Percentiles rank a stretch among this genome's conserved stretches.
Evolutionary conservation across 2,888 invertebrate species (phyloP).

Genomic region (Apotomis turbidana): DNA sequence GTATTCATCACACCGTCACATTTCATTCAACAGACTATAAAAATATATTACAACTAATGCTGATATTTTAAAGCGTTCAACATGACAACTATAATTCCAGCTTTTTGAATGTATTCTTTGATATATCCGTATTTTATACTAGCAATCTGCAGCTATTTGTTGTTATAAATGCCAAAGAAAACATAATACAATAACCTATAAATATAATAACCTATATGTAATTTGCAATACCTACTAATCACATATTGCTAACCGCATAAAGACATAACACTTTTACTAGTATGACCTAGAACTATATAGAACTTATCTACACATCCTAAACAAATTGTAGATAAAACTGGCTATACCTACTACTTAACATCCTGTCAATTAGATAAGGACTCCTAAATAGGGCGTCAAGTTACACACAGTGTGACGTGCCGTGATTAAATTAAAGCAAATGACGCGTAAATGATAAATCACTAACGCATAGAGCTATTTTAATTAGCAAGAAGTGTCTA

Average conservation of each 20-base stretch:
- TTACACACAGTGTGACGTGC: constrained; percentile 30
- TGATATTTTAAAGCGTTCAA: no score
- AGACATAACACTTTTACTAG: not conserved
- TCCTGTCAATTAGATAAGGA: constrained; percentile 37
- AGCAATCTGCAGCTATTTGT: no score
- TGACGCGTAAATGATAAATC: constrained; percentile 23
- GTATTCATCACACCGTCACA: no score
- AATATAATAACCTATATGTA: no score
- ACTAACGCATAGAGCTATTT: not conserved
- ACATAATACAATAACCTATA: no score
- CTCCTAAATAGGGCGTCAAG: constrained; percentile 26
- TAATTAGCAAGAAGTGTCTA: constrained; percentile 16
- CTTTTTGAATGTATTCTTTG: no score
- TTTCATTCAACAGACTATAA: no score
- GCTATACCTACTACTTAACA: constrained; percentile 25
- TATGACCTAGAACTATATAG: constrained; percentile 11
- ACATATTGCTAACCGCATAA: not conserved
- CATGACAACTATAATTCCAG: no score
- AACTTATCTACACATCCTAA: not conserved
- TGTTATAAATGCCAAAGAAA: no score
- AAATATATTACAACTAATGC: no score
- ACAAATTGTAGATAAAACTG: constrained; percentile 17
- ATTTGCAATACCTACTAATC: no score
- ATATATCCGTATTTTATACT: no score
- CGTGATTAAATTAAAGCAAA: constrained; percentile 36